A percentile compares a stretch with the other conserved stretches of the same genome.
phyloP scores from a whole-genome alignment of 2,888 invertebrate species.

The Diogma glabrata region DNA sequence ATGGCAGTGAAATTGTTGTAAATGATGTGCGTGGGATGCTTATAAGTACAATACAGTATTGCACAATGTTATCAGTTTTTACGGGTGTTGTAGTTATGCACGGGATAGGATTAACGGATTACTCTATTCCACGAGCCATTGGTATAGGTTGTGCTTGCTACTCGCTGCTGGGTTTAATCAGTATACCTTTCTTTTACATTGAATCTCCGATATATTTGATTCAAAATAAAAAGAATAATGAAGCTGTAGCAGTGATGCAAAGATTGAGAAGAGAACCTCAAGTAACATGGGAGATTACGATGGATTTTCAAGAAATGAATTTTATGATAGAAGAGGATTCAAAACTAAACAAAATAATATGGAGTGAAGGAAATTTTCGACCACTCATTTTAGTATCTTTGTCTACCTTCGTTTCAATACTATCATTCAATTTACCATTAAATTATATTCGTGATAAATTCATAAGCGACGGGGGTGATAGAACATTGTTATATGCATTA shows the following conservation, averaged over 20 bases:
- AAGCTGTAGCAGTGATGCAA: conserved; percentile 12
- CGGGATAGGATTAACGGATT: conserved; percentile 2
- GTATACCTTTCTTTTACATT: conserved; percentile 8
- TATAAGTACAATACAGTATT: conserved; percentile 9
- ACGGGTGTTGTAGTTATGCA: neutral
- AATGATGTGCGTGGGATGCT: conserved; percentile 12
- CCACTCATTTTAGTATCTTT: conserved; percentile 10
- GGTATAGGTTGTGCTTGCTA: conserved; percentile 11
- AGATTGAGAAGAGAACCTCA: conserved; percentile 12
- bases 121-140: neutral
- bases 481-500: neutral
- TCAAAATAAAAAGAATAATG: conserved; percentile 5
- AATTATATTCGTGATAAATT: neutral
- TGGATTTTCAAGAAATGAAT: conserved; percentile 13
- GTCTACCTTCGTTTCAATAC: neutral
- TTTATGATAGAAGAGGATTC: conserved; percentile 13
- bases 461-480: neutral
- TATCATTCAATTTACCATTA: conserved; percentile 7
- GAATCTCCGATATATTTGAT: conserved; percentile 15
- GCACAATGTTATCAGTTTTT: neutral
- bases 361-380: conserved; percentile 10
- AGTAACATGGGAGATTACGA: conserved; percentile 12
- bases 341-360: neutral
- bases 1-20: conserved; percentile 15
- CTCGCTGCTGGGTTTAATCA: conserved; percentile 7